phyloP scores from a whole-genome alignment of 2,797 vertebrate genomes.

The Ispidina lecontei region DNA sequence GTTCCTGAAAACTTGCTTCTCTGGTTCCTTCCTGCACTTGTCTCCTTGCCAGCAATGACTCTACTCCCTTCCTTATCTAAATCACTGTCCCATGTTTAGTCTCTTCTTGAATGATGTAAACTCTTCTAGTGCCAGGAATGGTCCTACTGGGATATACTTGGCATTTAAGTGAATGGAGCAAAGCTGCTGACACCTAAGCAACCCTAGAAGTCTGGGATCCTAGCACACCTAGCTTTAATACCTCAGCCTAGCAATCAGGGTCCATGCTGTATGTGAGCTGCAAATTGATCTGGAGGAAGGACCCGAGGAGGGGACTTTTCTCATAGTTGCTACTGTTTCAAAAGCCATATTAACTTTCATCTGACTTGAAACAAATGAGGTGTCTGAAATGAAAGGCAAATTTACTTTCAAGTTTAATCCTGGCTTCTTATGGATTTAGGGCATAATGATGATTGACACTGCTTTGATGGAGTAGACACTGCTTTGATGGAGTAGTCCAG shows the following conservation, averaged over 20 bases:
- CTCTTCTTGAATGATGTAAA: conserved; percentile 28
- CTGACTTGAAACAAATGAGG: conserved; percentile 3
- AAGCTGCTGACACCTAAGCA: background rate
- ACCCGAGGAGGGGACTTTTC: background rate
- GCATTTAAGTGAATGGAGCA: background rate
- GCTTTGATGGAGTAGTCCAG: background rate
- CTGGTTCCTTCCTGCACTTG: conserved; percentile 50
- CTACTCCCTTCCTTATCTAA: conserved; percentile 46
- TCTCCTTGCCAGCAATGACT: conserved; percentile 39
- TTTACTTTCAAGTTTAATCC: conserved; percentile 5
- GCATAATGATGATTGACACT: background rate
- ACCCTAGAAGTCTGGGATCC: background rate
- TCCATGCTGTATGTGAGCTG: background rate
- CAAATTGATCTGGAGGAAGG: background rate
- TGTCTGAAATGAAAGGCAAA: background rate
- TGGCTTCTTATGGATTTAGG: background rate
- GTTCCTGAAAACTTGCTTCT: conserved; percentile 58
- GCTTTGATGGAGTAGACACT: background rate
- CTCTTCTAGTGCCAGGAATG: background rate
- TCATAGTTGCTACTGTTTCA: background rate
- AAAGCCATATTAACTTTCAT: background rate
- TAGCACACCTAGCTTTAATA: background rate
- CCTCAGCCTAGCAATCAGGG: background rate
- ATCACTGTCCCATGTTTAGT: conserved; percentile 33
- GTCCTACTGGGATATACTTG: background rate